These are phyloP conservation scores for Blastomussa wellsi DNA, from an alignment of 92 coral and sea anemone genomes.

Conservation along the genomic window DNA sequence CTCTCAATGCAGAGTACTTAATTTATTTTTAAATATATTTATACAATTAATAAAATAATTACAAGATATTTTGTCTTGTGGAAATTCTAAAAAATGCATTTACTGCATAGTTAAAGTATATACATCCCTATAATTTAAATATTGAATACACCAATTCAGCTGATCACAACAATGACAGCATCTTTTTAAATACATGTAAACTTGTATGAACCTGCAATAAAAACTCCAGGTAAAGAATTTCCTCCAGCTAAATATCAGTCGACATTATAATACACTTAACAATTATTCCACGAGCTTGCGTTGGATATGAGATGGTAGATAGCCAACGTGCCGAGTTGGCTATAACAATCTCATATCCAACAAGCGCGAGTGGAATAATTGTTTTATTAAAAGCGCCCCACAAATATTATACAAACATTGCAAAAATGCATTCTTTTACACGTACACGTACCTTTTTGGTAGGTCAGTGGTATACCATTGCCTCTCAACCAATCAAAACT, in stretches of 20 bases:
- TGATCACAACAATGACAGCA: not conserved
- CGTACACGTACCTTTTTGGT: too few relatives aligned
- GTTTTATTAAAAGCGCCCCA: too few relatives aligned
- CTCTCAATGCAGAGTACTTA: slow-evolving; percentile 4
- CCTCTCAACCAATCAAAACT: too few relatives aligned
- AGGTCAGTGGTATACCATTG: too few relatives aligned
- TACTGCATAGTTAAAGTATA: slow-evolving; percentile 5
- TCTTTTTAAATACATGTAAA: not conserved
- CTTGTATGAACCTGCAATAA: not conserved
- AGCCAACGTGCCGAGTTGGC: too few relatives aligned
- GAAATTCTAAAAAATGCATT: slow-evolving; percentile 5
- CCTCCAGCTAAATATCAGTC: not conserved
- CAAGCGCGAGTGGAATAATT: too few relatives aligned
- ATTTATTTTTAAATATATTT: slow-evolving; percentile 21
- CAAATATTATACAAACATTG: too few relatives aligned
- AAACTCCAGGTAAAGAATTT: not conserved
- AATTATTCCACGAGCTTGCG: too few relatives aligned
- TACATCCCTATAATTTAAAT: not conserved
- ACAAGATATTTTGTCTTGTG: not conserved
- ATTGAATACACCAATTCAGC: not conserved
- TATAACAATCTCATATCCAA: too few relatives aligned
- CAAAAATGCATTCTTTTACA: too few relatives aligned
- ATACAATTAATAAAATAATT: slow-evolving; percentile 4
- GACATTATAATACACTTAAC: not conserved
- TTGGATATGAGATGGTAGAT: too few relatives aligned